phyloP scores from a whole-genome alignment of 2,797 vertebrate species.

The Pampus argenteus region DNA sequence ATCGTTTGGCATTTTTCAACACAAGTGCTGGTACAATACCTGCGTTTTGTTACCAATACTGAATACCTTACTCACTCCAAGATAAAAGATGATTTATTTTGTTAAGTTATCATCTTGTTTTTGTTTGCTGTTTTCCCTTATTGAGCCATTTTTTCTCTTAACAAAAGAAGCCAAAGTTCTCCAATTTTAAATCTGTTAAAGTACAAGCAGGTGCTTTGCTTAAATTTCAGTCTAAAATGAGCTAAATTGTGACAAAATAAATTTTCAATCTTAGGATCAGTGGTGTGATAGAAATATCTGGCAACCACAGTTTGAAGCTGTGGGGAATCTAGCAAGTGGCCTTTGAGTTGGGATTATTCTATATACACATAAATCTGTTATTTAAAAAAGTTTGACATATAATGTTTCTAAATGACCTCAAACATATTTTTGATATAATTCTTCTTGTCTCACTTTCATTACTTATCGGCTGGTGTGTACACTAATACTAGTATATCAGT shows the following conservation, averaged over 20 bases:
- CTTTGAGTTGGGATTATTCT: slow-evolving; percentile 6
- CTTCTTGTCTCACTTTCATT: no score
- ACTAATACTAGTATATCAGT: neutral
- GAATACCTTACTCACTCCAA: neutral
- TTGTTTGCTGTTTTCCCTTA: no score
- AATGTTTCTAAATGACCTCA: neutral
- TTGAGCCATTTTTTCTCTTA: neutral
- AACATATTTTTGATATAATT: neutral
- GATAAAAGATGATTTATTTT: neutral
- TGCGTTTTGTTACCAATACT: neutral
- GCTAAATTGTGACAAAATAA: no score
- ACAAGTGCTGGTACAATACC: neutral
- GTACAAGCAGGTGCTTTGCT: neutral
- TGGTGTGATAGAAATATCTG: neutral
- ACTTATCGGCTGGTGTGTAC: neutral
- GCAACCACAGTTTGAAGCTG: neutral
- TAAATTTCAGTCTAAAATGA: neutral
- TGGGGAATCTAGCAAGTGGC: neutral
- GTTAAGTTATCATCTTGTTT: neutral
- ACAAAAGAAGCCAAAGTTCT: neutral
- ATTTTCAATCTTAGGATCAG: neutral
- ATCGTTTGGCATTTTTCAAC: neutral
- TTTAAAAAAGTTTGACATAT: neutral
- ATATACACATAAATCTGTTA: neutral
- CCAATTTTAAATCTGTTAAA: neutral